Conservation (phyloP, 2,113 vertebrate genomes). For the Oreocharis arfaki region DNA sequence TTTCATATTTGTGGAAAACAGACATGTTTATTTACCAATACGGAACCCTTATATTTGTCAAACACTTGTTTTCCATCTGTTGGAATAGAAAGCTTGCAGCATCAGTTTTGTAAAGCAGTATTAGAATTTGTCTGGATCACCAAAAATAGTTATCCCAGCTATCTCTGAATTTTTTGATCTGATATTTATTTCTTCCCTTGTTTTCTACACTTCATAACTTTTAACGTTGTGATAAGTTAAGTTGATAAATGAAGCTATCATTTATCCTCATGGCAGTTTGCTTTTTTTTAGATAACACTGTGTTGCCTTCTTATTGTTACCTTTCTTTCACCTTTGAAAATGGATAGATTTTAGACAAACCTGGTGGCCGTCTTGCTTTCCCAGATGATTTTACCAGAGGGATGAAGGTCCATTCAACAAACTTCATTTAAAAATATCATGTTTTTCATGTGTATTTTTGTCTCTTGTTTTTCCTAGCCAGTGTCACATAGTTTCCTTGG, state of each 20-base stretch:
- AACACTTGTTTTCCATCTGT: neutral
- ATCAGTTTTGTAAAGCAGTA: neutral
- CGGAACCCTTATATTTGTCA: neutral
- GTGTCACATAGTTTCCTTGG: neutral
- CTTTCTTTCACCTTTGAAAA: neutral
- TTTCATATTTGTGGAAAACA: neutral
- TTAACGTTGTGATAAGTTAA: neutral
- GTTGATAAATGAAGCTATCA: neutral
- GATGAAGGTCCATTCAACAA: neutral
- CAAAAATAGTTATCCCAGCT: neutral
- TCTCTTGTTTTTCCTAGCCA: neutral
- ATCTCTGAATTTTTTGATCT: neutral
- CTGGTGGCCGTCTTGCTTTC: neutral
- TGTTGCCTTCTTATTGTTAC: neutral
- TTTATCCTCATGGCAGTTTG: neutral
- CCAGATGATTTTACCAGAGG: neutral
- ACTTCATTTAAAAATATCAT: neutral
- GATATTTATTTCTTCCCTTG: neutral
- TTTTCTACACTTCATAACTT: neutral
- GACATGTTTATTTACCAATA: neutral
- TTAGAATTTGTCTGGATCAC: neutral
- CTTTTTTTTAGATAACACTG: neutral
- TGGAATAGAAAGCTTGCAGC: neutral
- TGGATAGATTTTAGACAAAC: neutral
- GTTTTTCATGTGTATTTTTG: neutral